phyloP scores from a whole-genome alignment of 2,113 vertebrate genomes.

The Periophthalmus modestus region DNA sequence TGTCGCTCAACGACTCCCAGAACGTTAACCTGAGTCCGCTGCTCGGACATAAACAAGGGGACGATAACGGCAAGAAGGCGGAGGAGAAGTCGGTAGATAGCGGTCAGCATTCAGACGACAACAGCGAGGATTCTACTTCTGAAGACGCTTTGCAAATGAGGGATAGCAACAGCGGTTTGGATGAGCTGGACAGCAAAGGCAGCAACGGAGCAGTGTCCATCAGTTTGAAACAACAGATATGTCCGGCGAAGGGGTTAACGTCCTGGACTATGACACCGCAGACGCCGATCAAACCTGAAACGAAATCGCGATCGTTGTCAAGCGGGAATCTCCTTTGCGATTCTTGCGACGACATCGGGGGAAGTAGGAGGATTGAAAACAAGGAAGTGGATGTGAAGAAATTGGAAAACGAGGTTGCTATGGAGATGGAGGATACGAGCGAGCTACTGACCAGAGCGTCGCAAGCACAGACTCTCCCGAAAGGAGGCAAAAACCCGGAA shows the following conservation, averaged over 20 bases:
- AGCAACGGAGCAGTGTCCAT: conserved; percentile 37
- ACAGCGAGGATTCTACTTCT: conserved; percentile 60
- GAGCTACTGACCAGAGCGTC: conserved; percentile 77
- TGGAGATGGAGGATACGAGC: conserved; percentile 82
- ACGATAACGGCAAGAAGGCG: conserved; percentile 39
- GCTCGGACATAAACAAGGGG: conserved; percentile 15
- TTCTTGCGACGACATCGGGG: not conserved
- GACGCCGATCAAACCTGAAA: conserved; percentile 39
- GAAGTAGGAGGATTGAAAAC: not conserved
- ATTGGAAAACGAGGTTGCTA: conserved; percentile 83
- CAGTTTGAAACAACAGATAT: not conserved
- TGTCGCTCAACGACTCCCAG: conserved; percentile 35
- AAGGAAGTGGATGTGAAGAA: conserved; percentile 57
- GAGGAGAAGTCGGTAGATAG: conserved; percentile 77
- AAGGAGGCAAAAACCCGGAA: conserved; percentile 55
- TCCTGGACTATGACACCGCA: not conserved
- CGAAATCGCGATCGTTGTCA: conserved; percentile 79
- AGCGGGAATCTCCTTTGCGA: conserved; percentile 80
- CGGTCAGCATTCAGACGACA: conserved; percentile 69
- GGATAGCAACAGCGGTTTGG: conserved; percentile 53
- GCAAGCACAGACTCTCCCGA: conserved; percentile 28
- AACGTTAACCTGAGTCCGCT: conserved; percentile 34
- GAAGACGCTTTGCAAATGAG: conserved; percentile 59
- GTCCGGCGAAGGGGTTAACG: not conserved
- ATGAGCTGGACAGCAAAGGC: conserved; percentile 43